These are phyloP conservation scores for Lophochroa leadbeateri DNA, from an alignment of 2,113 vertebrate genomes.

Conservation along the genomic window DNA sequence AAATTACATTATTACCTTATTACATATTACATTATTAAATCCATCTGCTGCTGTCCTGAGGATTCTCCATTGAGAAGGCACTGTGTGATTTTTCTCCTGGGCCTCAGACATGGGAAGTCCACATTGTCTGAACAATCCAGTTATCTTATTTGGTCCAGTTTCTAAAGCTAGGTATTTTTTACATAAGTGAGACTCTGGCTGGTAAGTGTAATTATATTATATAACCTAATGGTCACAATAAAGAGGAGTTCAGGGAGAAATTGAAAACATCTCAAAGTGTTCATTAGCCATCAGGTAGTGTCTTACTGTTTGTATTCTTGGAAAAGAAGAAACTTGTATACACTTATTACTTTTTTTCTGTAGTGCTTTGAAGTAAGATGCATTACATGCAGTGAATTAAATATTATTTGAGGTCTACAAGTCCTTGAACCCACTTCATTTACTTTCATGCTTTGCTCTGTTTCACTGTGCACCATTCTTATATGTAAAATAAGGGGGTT, in stretches of 20 bases:
- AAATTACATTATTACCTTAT: background rate
- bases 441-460: background rate
- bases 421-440: background rate
- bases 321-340: background rate
- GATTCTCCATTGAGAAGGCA: background rate
- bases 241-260: background rate
- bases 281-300: background rate
- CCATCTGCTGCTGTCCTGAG: background rate
- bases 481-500: background rate
- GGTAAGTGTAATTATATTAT: background rate
- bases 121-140: background rate
- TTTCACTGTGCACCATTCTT: background rate
- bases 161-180: background rate
- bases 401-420: background rate
- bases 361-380: background rate
- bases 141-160: background rate
- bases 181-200: background rate
- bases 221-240: background rate
- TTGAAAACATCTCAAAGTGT: background rate
- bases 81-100: background rate
- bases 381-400: background rate
- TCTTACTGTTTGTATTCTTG: background rate
- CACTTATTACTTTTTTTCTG: background rate
- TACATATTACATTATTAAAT: background rate
- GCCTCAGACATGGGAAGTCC: background rate